Evolutionary conservation across 2,113 vertebrate genomes (phyloP), one percentile per base, ranked within the genome.

Genomic region (Hyla sarda): DNA sequence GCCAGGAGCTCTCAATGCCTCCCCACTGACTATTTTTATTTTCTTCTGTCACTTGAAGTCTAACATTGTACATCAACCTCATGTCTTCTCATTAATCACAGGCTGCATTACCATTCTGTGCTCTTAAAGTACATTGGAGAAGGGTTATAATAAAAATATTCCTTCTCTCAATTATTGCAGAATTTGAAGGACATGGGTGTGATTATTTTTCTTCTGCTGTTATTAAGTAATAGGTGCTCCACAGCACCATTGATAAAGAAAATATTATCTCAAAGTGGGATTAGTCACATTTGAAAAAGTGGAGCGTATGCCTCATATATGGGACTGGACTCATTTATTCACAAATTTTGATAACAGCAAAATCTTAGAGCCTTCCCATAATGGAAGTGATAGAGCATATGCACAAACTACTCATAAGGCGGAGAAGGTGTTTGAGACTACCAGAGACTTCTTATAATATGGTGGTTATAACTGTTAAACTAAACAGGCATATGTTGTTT

Each of bases 51-150:
- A 77, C 73, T 85, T 85, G 47, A 85, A 77, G 83, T 67, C 73
- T 65, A 50, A 62, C 83, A 77, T 50, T 85, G 25, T 67, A 37
- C 56, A 62, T 79, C 58, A 67, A 34, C 34, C 58, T 79, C 21
- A n/a, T 71, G 45, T 71, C 56, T 79, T 30, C 30, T 85, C 76
- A 85, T 78, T 85, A 85, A 85, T 85, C 83, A 85, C n/a, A 71
- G n/a, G n/a, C n/a, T n/a, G 28, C 73, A 77, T 62, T 65, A 56
- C 56, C 60, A 85, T 78, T 47, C 30, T 52, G 45, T 11, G 60
- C 83, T 67, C n/a, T 62, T 60, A 54, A 83, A 47, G 82, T 60
- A 84, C 54, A 45, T 75, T 47, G 30, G 10, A 75, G 12, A 83
- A 73, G 3, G 23, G 50, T 23, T 73, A 83, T n/a, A 74, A 19